A percentile compares a stretch with the other conserved stretches of the same genome.
Conservation (phyloP, 2,888 invertebrate species). For the Drosophila emarginata region DNA sequence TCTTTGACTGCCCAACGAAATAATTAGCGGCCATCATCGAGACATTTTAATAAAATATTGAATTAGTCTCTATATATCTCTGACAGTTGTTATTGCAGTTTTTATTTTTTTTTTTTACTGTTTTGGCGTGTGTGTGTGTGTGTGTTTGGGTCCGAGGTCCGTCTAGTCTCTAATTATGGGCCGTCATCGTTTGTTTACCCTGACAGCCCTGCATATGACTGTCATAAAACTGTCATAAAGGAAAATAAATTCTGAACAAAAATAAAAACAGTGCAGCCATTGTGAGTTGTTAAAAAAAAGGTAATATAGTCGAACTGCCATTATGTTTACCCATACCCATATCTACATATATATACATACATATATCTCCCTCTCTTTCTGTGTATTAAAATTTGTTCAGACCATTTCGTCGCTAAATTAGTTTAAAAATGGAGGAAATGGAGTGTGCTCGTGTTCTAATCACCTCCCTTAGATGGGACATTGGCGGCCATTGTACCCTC, state of each 20-base stretch:
- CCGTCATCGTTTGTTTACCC: conserved; percentile 33
- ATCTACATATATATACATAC: background rate
- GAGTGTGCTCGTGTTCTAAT: conserved; percentile 35
- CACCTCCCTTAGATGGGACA: conserved; percentile 26
- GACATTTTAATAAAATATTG: conserved; percentile 68
- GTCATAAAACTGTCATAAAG: conserved; percentile 73
- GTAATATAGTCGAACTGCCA: conserved; percentile 43
- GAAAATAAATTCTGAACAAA: conserved; percentile 59
- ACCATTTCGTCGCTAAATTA: conserved; percentile 46
- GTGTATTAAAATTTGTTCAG: conserved; percentile 53
- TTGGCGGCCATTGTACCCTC: conserved; percentile 43
- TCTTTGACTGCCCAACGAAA: conserved; percentile 47
- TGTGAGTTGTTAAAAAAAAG: conserved; percentile 32
- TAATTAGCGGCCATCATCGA: conserved; percentile 66
- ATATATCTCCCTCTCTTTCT: background rate
- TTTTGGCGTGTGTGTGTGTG: background rate
- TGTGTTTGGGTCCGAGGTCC: conserved; percentile 27
- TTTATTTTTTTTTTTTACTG: background rate
- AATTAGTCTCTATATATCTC: background rate
- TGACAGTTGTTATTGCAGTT: background rate
- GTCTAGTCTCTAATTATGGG: conserved; percentile 65
- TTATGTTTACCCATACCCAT: conserved; percentile 41
- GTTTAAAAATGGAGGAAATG: conserved; percentile 74
- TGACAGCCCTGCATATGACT: conserved; percentile 58
- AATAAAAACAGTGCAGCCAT: conserved; percentile 41